phyloP scores from a whole-genome alignment of 2,888 invertebrate genomes.

The Linnaemya tessellans region DNA sequence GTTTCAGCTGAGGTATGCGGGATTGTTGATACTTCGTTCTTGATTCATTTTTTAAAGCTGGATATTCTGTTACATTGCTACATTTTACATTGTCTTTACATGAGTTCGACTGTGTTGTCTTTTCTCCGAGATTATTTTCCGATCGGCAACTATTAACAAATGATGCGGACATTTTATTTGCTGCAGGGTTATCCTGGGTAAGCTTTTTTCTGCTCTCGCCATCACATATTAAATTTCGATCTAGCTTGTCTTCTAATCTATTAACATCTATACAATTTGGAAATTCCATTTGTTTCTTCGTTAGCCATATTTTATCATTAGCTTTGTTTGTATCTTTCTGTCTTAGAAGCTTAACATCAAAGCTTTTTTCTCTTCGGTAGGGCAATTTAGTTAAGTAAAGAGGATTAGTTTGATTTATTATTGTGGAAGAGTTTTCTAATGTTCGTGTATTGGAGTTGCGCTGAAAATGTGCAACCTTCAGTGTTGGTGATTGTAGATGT shows the following conservation, averaged over 20 bases:
- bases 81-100: neutral
- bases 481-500: conserved; percentile 16
- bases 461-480: conserved; percentile 9
- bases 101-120: neutral
- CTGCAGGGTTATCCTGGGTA: neutral
- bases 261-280: neutral
- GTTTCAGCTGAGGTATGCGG: conserved; percentile 80
- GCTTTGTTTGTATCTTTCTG: conserved; percentile 31
- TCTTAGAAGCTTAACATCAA: conserved; percentile 75
- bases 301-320: neutral
- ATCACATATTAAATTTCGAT: neutral
- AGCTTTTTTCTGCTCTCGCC: neutral
- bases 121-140: neutral
- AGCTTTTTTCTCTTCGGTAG: conserved; percentile 77
- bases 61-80: neutral
- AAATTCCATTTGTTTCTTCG: neutral
- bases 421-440: neutral
- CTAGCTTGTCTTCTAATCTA: neutral
- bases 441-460: neutral
- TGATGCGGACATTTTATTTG: neutral
- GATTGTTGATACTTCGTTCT: conserved; percentile 44
- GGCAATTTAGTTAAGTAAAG: conserved; percentile 18
- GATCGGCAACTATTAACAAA: neutral
- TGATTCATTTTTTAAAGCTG: neutral
- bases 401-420: neutral